These are phyloP conservation scores for Hylyphantes graminicola DNA, from an alignment of 1,140 invertebrate species.

Conservation along the genomic window DNA sequence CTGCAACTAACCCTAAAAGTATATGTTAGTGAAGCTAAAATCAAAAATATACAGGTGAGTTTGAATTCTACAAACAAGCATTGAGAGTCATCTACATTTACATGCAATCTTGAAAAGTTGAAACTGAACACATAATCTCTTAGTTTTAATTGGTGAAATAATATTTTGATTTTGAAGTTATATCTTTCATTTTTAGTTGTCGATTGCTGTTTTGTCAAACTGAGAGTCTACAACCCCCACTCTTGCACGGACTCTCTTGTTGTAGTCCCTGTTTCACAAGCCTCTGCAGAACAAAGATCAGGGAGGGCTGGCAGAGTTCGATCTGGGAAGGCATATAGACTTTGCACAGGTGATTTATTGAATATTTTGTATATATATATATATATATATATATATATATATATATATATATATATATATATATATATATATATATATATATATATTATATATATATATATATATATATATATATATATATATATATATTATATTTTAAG, in stretches of 20 bases:
- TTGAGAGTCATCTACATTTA: no score
- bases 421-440: no score
- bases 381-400: no score
- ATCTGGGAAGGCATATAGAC: conserved; percentile 82
- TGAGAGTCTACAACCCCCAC: conserved; percentile 87
- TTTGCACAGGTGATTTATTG: conserved; percentile 69
- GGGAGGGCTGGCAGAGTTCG: conserved; percentile 89
- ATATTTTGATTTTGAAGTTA: background rate
- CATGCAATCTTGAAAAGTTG: background rate
- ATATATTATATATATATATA: no score
- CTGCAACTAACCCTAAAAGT: no score
- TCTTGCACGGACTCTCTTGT: conserved; percentile 87
- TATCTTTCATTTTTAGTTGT: conserved; percentile 77
- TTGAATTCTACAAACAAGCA: no score
- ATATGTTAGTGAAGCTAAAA: no score
- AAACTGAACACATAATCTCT: background rate
- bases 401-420: no score
- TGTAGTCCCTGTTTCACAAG: conserved; percentile 85
- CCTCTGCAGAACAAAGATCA: conserved; percentile 90
- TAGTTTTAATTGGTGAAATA: background rate
- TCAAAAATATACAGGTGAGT: no score
- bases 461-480: no score
- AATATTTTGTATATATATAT: no score
- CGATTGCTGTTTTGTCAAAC: conserved; percentile 97
- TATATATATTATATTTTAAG: no score